Percentiles rank a stretch among this genome's conserved stretches.
phyloP scores from a whole-genome alignment of 2,113 vertebrate species.

The Centropristis striata region DNA sequence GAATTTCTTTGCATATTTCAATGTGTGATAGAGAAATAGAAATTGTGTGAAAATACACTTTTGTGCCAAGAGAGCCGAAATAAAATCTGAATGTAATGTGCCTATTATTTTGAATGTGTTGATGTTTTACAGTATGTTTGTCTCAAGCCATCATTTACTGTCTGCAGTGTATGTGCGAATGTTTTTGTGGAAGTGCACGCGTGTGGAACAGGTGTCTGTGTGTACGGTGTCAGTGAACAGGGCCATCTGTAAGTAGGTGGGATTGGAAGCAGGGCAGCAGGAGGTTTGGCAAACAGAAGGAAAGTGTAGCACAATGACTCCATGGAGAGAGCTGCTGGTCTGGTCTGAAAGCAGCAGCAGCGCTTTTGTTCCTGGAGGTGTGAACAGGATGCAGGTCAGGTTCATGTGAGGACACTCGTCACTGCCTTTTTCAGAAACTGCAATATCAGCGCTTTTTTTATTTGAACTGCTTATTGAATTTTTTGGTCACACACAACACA shows the following conservation, averaged over 20 bases:
- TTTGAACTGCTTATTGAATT: background rate
- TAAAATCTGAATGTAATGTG: constrained; percentile 26
- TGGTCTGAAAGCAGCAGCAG: constrained; percentile 32
- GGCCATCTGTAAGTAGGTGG: constrained; percentile 75
- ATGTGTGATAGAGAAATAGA: constrained; percentile 2
- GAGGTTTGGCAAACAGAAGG: constrained; percentile 56
- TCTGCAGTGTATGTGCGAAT: constrained; percentile 25
- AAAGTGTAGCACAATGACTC: constrained; percentile 36
- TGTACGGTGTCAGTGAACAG: constrained; percentile 13
- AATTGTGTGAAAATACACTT: constrained; percentile 16
- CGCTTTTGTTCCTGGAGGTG: constrained; percentile 19
- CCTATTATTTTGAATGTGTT: constrained; percentile 21
- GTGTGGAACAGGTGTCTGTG: constrained; percentile 28
- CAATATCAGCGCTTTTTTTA: background rate
- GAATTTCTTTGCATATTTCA: background rate
- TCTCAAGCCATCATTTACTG: constrained; percentile 5
- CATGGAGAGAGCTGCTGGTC: constrained; percentile 51
- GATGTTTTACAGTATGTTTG: constrained; percentile 44
- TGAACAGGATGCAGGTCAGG: constrained; percentile 21
- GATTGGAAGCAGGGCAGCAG: constrained; percentile 57
- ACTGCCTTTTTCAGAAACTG: background rate
- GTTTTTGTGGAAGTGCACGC: background rate
- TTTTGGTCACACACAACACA: background rate
- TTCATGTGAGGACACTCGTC: background rate
- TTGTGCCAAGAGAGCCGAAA: background rate